Evolutionary conservation across 2,113 vertebrate genomes (phyloP), one percentile per base, ranked within the genome.

Genomic region (Lophotis ruficrista): DNA sequence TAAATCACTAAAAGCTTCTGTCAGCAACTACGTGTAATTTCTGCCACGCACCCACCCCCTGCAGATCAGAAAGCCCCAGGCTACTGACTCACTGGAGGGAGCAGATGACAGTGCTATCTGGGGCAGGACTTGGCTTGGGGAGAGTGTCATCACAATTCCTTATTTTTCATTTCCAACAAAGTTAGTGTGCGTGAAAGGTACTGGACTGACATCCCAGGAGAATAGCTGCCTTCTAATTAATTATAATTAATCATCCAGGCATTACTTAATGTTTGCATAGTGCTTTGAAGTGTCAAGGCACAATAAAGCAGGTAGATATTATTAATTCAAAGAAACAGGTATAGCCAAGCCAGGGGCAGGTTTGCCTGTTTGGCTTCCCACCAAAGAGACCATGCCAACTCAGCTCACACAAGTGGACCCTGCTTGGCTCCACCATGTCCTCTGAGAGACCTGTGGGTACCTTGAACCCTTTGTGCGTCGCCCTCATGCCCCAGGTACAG

Each of bases 201-300:
- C 66, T 86, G 96, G 88, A 80, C 83, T 88, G 95, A 91, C 81
- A 89, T 88, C 96, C 78, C 89, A 38, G 50, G 84, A 87, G 95
- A 96, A 45, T 9, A 85, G 69, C 76, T 93, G 84, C 85, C 84
- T 84, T 90, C 92, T 93, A 96, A 94, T 91, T 96, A 93, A 91
- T 79, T 87, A 91, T 81, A 96, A 97, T 97, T 97, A 97, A 94
- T 93, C 94, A 97, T 69, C 70, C 95, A 93, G 88, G 77, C 84
- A 88, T 97, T 95, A 96, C 69, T 95, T 97, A 97, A 97, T 94
- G 87, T 95, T 97, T 95, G 87, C 92, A 76, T 22, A 89, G 71
- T 58, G 76, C 91, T 95, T 94, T 91, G 82, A 94, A 87, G 85
- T 75, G 87, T 51, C 89, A 78, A 89, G 90, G 89, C 10, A 82